Percentiles rank a stretch among this genome's conserved stretches.
Evolutionary conservation across 2,113 vertebrate genomes (phyloP).

Genomic region (Colaptes auratus): DNA sequence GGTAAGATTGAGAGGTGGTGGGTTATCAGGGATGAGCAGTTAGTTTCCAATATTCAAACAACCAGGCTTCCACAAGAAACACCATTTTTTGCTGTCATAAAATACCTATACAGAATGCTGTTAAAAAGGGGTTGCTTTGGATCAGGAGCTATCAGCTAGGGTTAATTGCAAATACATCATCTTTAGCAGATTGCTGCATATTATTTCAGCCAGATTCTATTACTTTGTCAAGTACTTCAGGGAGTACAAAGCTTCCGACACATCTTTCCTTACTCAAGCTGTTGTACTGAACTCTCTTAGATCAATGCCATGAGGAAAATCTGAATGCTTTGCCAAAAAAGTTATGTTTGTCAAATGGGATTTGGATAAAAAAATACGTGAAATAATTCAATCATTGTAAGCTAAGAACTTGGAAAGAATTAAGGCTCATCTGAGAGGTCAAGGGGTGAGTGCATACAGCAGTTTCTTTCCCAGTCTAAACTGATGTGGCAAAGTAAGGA

Average conservation of each 20-base stretch:
- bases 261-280: background rate
- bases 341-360: background rate
- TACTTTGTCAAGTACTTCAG: background rate
- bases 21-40: background rate
- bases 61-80: background rate
- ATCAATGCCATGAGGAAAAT: background rate
- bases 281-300: background rate
- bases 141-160: background rate
- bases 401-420: background rate
- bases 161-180: slow-evolving; percentile 41
- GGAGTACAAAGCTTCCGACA: background rate
- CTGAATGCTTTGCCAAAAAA: background rate
- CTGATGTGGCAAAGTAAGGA: background rate
- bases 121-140: background rate
- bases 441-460: fast-evolving
- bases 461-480: background rate
- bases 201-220: slow-evolving; percentile 1
- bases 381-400: background rate
- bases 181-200: background rate
- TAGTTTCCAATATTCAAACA: background rate
- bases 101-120: background rate
- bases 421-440: background rate
- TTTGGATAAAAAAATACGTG: background rate
- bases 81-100: background rate
- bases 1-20: background rate